Percentiles rank a stretch among this genome's conserved stretches.
phyloP scores from a whole-genome alignment of 2,797 vertebrate genomes.

The Esox lucius region DNA sequence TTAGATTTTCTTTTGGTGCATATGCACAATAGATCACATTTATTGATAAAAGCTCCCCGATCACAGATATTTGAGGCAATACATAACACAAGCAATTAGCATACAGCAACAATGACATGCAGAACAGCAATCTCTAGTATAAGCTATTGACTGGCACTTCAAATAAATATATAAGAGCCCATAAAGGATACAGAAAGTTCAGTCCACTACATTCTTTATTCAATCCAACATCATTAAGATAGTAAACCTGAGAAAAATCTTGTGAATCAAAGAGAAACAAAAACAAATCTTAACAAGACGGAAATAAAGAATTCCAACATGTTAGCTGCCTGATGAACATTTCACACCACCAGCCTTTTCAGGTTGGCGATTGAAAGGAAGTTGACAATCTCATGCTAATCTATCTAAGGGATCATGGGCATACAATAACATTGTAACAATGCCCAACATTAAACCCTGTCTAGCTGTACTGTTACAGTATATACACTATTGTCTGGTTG shows the following conservation, averaged over 20 bases:
- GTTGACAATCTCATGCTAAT: too few relatives aligned
- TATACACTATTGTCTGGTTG: not conserved
- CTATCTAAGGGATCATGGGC: not conserved
- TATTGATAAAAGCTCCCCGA: not conserved
- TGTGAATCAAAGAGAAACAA: not conserved
- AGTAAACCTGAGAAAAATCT: constrained; percentile 9
- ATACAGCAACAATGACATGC: not conserved
- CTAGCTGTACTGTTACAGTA: not conserved
- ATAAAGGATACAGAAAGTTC: not conserved
- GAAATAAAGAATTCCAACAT: not conserved
- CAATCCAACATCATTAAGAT: not conserved
- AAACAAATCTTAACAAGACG: not conserved
- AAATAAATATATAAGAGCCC: constrained; percentile 7
- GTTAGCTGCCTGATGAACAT: not conserved
- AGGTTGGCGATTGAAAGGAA: too few relatives aligned
- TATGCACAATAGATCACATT: not conserved
- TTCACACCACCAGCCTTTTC: not conserved
- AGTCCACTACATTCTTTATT: too few relatives aligned
- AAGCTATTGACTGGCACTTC: not conserved
- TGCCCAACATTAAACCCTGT: not conserved
- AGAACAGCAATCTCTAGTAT: not conserved
- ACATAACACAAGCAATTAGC: not conserved
- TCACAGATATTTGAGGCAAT: not conserved
- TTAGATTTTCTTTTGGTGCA: not conserved
- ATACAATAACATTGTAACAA: not conserved